Conservation (phyloP, 2,888 invertebrate genomes). For the Lasioglossum zephyrum region DNA sequence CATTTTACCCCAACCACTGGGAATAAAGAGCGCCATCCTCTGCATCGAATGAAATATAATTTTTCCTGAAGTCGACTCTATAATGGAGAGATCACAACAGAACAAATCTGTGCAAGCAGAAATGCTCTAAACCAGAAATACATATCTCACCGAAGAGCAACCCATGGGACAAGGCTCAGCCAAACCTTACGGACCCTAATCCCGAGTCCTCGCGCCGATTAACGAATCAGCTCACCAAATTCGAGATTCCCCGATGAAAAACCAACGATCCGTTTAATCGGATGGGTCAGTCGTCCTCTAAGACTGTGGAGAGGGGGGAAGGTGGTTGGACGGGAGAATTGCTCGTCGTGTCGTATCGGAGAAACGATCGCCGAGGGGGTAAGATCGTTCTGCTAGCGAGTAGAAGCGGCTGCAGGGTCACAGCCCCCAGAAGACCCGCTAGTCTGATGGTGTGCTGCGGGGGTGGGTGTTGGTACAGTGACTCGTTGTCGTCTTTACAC, state of each 20-base stretch:
- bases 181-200: background rate
- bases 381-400: constrained; percentile 56
- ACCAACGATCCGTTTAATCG: constrained; percentile 31
- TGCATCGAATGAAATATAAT: too few relatives aligned
- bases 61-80: background rate
- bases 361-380: constrained; percentile 65
- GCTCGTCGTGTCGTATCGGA: constrained; percentile 60
- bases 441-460: background rate
- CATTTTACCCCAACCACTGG: too few relatives aligned
- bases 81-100: background rate
- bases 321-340: constrained; percentile 47
- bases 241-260: constrained; percentile 7
- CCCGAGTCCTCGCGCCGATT: background rate
- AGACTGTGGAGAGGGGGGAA: background rate
- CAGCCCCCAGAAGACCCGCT: constrained; percentile 59
- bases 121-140: background rate
- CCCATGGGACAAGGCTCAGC: background rate
- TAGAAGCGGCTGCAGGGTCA: constrained; percentile 38
- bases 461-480: constrained; percentile 8
- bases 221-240: background rate
- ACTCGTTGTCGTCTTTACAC: constrained; percentile 40
- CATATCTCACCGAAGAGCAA: background rate
- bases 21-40: too few relatives aligned
- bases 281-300: constrained; percentile 18
- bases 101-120: background rate